Evolutionary conservation across 2,113 vertebrate species (phyloP).

Genomic region (Oceanites oceanicus): DNA sequence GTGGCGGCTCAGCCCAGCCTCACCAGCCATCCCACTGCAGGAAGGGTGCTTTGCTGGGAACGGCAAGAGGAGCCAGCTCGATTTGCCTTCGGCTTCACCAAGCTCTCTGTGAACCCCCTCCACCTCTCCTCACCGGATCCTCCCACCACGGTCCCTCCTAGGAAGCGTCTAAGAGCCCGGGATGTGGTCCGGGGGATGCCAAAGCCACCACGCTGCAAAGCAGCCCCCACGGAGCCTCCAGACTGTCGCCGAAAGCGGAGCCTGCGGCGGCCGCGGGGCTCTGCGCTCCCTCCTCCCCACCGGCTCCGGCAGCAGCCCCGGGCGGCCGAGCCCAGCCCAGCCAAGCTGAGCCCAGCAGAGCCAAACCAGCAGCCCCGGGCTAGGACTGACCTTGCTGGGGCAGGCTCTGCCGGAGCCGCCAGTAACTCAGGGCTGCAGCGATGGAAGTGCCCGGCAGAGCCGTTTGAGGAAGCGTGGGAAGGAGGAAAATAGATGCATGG

Average conservation of each 20-base stretch:
- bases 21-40: neutral
- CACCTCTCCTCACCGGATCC: neutral
- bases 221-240: neutral
- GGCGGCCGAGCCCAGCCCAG: neutral
- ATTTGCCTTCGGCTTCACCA: neutral
- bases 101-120: neutral
- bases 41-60: neutral
- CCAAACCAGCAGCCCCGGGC: neutral
- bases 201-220: neutral
- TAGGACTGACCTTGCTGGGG: neutral
- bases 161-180: neutral
- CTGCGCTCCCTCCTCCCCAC: neutral
- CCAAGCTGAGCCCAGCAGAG: neutral
- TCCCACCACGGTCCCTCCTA: neutral
- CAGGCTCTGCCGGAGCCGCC: neutral
- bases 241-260: neutral
- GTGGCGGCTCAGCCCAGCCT: neutral
- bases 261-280: neutral
- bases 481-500: fast-evolving
- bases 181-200: neutral
- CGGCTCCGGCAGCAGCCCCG: neutral
- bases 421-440: neutral
- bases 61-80: neutral
- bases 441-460: neutral
- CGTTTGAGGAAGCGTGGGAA: fast-evolving